Percentiles rank a stretch among this genome's conserved stretches.
Conservation (phyloP, 53 echinoderm and acorn worm genomes). For the Actinopyga echinites region DNA sequence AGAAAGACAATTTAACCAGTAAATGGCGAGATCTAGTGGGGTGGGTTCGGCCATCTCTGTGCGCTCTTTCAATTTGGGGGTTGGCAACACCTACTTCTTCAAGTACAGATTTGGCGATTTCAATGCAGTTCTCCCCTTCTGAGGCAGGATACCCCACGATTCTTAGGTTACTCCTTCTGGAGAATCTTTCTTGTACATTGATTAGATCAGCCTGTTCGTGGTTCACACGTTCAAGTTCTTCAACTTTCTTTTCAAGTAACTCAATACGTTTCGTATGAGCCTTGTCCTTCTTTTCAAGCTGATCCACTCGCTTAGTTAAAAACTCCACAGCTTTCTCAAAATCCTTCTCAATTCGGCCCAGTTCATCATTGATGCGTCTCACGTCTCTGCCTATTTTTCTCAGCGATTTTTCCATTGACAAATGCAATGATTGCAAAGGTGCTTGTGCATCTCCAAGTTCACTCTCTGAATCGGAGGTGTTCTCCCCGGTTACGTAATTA, state of each 20-base stretch:
- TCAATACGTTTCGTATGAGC: slow-evolving; percentile 3
- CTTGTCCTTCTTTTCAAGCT: neutral
- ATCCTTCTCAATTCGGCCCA: neutral
- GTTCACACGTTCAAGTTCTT: too few relatives aligned
- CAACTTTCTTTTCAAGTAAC: too few relatives aligned
- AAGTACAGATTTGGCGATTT: neutral
- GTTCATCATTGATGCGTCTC: slow-evolving; percentile 6
- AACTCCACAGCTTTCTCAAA: neutral
- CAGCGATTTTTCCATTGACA: slow-evolving; percentile 7
- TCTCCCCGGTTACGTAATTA: neutral
- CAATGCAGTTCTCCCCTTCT: neutral
- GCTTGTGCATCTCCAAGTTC: neutral
- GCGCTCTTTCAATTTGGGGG: neutral
- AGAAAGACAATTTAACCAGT: too few relatives aligned
- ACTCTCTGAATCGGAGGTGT: neutral
- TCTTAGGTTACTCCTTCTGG: neutral
- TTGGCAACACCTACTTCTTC: neutral
- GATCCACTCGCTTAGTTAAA: neutral
- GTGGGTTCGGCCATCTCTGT: too few relatives aligned
- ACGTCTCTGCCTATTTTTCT: slow-evolving; percentile 12
- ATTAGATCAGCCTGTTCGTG: too few relatives aligned
- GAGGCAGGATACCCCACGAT: neutral
- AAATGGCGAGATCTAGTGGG: too few relatives aligned
- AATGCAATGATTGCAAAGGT: neutral
- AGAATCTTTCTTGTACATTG: too few relatives aligned